phyloP scores from a whole-genome alignment of 2,113 vertebrate species.

The Plecturocebus donacophilus region DNA sequence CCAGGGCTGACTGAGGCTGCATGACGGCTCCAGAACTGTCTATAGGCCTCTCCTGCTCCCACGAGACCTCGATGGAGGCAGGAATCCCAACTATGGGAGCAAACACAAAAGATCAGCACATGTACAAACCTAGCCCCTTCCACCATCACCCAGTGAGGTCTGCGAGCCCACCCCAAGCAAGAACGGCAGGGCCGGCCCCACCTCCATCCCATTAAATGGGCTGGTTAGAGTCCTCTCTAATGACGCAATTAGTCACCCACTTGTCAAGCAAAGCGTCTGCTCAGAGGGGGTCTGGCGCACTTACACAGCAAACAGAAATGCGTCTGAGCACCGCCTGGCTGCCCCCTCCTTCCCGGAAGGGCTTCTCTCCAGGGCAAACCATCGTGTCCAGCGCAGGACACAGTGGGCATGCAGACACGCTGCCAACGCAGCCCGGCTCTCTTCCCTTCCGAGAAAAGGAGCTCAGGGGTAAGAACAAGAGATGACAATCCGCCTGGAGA shows the following conservation, averaged over 20 bases:
- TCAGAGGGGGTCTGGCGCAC: not conserved
- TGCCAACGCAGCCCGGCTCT: rapidly evolving
- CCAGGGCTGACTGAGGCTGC: not conserved
- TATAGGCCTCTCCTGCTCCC: not conserved
- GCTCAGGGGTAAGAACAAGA: not conserved
- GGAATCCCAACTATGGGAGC: not conserved
- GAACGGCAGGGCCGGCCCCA: not conserved
- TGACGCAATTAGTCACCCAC: slow-evolving; percentile 49
- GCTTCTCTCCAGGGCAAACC: not conserved
- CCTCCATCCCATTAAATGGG: not conserved
- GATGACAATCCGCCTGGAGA: rapidly evolving
- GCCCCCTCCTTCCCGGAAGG: not conserved
- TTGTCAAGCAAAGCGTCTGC: slow-evolving; percentile 41
- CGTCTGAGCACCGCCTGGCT: not conserved
- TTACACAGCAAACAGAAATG: not conserved
- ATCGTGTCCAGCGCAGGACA: not conserved
- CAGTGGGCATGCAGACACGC: not conserved
- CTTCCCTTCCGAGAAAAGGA: not conserved
- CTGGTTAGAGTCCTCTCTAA: not conserved
- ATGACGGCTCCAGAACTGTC: not conserved
- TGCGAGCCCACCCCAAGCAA: too few species aligned
- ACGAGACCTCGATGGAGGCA: not conserved
- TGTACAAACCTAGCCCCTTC: not conserved
- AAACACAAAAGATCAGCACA: not conserved
- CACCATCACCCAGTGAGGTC: too few species aligned